Percentiles rank a stretch among this genome's conserved stretches.
Evolutionary conservation across 2,797 vertebrate genomes (phyloP).

Genomic region (Pangasius sanitwongsei): DNA sequence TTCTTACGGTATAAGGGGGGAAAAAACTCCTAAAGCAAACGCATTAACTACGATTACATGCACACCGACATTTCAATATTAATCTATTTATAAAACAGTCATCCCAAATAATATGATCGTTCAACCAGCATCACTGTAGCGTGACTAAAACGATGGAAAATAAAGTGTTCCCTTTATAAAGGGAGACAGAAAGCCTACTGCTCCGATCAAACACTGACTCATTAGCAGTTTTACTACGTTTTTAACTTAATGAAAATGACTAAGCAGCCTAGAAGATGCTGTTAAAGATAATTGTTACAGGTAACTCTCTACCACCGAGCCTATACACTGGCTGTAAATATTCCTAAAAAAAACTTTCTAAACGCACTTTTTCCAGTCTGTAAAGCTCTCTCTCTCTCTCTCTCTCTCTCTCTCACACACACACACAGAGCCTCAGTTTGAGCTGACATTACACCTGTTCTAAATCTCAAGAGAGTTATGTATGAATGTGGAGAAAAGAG

Average conservation of each 20-base stretch:
- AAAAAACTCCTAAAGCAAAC: neutral
- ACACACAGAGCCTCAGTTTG: neutral
- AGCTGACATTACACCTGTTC: neutral
- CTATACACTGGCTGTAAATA: neutral
- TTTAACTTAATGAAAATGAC: neutral
- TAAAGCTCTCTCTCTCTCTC: neutral
- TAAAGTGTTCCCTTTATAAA: neutral
- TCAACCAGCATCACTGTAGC: neutral
- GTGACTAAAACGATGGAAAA: neutral
- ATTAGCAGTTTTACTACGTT: neutral
- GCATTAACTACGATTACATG: conserved; percentile 12
- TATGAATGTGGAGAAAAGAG: neutral
- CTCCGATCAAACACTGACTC: neutral
- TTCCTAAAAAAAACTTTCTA: neutral
- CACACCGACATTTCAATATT: neutral
- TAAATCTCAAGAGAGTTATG: neutral
- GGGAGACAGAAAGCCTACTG: neutral
- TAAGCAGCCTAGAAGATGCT: neutral
- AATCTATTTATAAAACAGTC: neutral
- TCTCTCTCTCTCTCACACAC: neutral
- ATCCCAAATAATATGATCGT: neutral
- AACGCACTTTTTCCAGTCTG: neutral
- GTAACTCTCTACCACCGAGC: neutral
- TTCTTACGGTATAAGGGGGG: neutral
- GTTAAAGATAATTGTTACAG: neutral